These are phyloP conservation scores for Tetraneura akinire DNA, from an alignment of 1,140 invertebrate genomes.

Conservation along the genomic window DNA sequence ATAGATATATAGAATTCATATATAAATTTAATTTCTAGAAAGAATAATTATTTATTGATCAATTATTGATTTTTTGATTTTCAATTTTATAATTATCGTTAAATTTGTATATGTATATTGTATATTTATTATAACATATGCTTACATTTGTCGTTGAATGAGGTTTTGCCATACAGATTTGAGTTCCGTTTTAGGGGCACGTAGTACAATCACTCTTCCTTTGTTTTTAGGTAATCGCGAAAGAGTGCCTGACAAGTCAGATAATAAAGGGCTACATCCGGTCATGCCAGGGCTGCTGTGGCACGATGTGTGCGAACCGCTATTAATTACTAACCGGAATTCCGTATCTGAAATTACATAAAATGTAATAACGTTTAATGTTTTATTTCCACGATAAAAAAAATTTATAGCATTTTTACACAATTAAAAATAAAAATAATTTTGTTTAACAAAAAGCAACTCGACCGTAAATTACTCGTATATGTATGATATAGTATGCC, in stretches of 20 bases:
- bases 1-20: no score
- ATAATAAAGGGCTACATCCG: conserved; percentile 44
- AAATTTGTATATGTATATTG: no score
- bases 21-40: no score
- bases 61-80: no score
- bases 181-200: conserved; percentile 77
- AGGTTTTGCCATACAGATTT: conserved; percentile 88
- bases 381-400: no score
- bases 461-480: no score
- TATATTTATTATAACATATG: conserved; percentile 53
- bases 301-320: conserved; percentile 68
- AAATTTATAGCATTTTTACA: no score
- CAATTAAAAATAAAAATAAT: no score
- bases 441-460: no score
- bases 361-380: conserved; percentile 52
- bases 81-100: no score
- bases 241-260: conserved; percentile 32
- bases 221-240: conserved; percentile 64
- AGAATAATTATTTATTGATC: no score
- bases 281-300: conserved; percentile 63
- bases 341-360: conserved; percentile 65
- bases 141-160: conserved; percentile 83
- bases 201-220: conserved; percentile 70
- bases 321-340: conserved; percentile 66
- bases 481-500: no score